A percentile compares a stretch with the other conserved stretches of the same genome.
phyloP scores from a whole-genome alignment of 2,113 vertebrate species.

The Platysternon megacephalum region DNA sequence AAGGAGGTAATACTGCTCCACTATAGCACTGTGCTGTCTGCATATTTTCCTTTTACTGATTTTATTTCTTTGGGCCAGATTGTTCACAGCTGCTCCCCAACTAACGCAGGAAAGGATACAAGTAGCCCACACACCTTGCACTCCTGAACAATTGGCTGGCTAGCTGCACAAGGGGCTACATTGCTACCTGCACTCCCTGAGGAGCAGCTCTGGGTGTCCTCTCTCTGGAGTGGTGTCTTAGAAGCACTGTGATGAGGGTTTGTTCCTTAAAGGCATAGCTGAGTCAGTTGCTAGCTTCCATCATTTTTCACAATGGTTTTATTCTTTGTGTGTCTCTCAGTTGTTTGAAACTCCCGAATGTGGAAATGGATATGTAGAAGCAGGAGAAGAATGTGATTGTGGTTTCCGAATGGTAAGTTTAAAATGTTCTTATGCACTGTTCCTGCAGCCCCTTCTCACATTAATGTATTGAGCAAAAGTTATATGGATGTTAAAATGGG shows the following conservation, averaged over 20 bases:
- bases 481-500: not conserved
- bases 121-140: not conserved
- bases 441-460: not conserved
- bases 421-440: not conserved
- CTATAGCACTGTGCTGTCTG: not conserved
- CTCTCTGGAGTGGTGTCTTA: not conserved
- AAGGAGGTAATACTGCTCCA: not conserved
- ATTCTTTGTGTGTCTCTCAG: conserved; percentile 76
- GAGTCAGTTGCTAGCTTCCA: not conserved
- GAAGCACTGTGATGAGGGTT: not conserved
- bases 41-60: not conserved
- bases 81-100: not conserved
- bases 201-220: fast-evolving
- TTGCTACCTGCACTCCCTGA: not conserved
- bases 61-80: not conserved
- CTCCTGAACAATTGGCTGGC: not conserved
- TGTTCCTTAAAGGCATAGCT: not conserved
- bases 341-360: conserved; percentile 92
- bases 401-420: conserved; percentile 88
- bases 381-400: conserved; percentile 97
- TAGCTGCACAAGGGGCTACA: not conserved
- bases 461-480: not conserved
- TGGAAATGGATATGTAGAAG: conserved; percentile 97
- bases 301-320: not conserved
- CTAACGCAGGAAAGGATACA: not conserved